Conservation (phyloP, 2,888 invertebrate genomes). For the Crossocerus cetratus region DNA sequence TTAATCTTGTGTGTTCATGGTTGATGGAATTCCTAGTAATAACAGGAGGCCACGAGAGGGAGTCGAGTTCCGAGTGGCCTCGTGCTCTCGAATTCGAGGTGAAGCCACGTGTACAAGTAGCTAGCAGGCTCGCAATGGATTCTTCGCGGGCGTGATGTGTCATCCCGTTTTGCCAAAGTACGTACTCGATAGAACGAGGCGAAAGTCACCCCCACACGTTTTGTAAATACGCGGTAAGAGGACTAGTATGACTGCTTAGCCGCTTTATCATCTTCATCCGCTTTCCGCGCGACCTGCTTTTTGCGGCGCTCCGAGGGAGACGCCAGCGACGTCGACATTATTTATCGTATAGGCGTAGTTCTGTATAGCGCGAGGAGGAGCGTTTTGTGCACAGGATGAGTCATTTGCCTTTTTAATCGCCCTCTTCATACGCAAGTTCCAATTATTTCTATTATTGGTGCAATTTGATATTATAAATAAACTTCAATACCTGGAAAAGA, state of each 20-base stretch:
- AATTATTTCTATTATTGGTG: no score
- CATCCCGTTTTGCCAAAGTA: constrained; percentile 57
- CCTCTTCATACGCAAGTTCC: no score
- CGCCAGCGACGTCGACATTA: constrained; percentile 6
- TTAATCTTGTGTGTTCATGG: not conserved
- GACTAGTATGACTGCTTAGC: not conserved
- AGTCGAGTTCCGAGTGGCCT: not conserved
- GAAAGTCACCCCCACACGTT: constrained; percentile 29
- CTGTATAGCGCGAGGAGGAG: not conserved
- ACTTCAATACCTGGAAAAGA: no score
- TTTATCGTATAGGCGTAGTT: constrained; percentile 28
- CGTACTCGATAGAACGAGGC: constrained; percentile 32
- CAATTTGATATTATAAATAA: no score
- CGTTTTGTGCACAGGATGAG: no score
- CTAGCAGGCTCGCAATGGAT: no score
- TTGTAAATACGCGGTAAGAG: constrained; percentile 48
- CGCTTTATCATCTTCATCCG: not conserved
- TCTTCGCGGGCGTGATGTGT: constrained; percentile 36
- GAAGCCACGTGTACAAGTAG: no score
- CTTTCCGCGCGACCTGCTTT: constrained; percentile 9
- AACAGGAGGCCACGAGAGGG: not conserved
- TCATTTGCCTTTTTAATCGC: no score
- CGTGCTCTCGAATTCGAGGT: no score
- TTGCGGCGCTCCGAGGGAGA: no score
- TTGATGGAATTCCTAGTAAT: not conserved